phyloP scores from a whole-genome alignment of 2,797 vertebrate genomes.

The Gastrophryne carolinensis region DNA sequence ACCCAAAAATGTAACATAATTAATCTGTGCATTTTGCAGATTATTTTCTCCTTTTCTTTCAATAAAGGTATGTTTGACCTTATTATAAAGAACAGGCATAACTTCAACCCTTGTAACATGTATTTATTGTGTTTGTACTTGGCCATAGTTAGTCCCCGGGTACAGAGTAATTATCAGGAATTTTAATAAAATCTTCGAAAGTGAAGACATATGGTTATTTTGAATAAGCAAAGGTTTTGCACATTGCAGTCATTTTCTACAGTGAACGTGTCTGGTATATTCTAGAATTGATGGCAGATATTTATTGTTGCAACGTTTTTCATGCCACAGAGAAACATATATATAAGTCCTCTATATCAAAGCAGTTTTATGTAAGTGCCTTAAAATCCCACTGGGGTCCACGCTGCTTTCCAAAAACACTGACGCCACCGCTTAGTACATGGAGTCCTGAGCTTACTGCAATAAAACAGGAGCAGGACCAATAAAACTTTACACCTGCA shows the following conservation, averaged over 20 bases:
- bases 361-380: constrained; percentile 24
- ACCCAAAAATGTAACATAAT: no score
- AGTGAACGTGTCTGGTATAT: not conserved
- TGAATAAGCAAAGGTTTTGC: not conserved
- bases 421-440: constrained; percentile 32
- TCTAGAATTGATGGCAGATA: constrained; percentile 1
- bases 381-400: constrained; percentile 19
- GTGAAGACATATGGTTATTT: not conserved
- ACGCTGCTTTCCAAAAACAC: constrained; percentile 41
- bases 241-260: not conserved
- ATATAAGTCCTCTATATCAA: constrained; percentile 13
- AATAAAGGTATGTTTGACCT: no score
- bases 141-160: not conserved
- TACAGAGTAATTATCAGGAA: no score
- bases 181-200: not conserved
- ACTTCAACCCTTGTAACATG: no score
- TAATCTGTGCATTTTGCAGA: no score
- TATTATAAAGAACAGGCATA: no score
- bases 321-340: constrained; percentile 1
- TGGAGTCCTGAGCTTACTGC: constrained; percentile 21
- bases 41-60: no score
- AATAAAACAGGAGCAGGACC: constrained; percentile 35
- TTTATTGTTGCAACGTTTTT: constrained; percentile 2
- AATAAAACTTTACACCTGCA: constrained; percentile 46
- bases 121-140: no score